Evolutionary conservation across 2,888 invertebrate genomes (phyloP), one percentile per base, ranked within the genome.

Genomic region (Amiota mariae): DNA sequence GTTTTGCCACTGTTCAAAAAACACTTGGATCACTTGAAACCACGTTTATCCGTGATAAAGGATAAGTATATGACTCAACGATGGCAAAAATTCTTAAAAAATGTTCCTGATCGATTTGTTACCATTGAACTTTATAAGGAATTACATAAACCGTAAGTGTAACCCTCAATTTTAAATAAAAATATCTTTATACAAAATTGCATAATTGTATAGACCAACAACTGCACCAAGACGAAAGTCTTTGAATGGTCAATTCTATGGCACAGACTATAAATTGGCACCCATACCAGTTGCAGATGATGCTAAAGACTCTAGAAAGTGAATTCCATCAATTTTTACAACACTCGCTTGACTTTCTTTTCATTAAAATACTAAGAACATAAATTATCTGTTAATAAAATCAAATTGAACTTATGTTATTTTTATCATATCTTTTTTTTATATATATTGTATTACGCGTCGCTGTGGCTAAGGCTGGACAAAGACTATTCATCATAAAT

Each of bases 191-290:
- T 47, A 13, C 49, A 9, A 12, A 18, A 15, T 49, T 67, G 48
- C 18, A 36, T 36, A 36, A 12, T 10, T 12, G 3, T 36, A 12
- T 49, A 67, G 66, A 49, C 18, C 49, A 1, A 36, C 36, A 36
- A 46, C 46, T 63, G 6, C 10, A 10, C 63, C 67, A 9, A 18
- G 67, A 20, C 51, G 54, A 13, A 68, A 68, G 51, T 51, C 67
- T 12, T 68, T 68, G 15, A 68, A 51, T 18, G 67, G 67, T 12
- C 67, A 54, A 36, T 68, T 68, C 47, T 68, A 51, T 54, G 67
- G 67, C 12, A 54, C 54, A 0, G 67, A 68, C n/a, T 54, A 68
- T 20, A 68, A 68, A 24, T 51, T 68, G 24, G 67, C 67, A 20
- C 67, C 67, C 48, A 51, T 68, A 20, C 67, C 67, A 8, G 67